Evolutionary conservation across 2,797 vertebrate species (phyloP).

Genomic region (Triplophysa bombifrons): DNA sequence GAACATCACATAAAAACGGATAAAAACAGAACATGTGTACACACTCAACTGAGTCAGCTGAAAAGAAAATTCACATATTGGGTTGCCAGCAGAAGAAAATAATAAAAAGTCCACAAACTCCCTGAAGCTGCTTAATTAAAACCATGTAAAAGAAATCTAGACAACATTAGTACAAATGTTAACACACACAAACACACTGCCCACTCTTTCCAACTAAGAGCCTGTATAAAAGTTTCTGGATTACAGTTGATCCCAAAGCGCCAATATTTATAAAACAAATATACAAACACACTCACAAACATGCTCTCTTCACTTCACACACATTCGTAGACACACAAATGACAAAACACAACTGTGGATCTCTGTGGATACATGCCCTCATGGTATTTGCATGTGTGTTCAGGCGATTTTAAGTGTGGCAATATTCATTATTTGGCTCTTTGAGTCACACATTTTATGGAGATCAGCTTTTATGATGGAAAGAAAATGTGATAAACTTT

Average conservation of each 20-base stretch:
- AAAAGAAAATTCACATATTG: neutral
- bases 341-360: no score
- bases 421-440: no score
- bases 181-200: conserved; percentile 19
- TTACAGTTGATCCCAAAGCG: neutral
- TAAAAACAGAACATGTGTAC: neutral
- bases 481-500: no score
- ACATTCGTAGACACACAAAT: no score
- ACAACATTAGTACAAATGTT: conserved; percentile 33
- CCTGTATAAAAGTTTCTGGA: neutral
- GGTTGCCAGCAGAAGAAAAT: neutral
- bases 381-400: no score
- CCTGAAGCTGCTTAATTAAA: conserved; percentile 31
- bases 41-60: no score
- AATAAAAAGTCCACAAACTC: conserved; percentile 1
- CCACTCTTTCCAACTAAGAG: neutral
- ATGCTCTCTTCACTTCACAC: neutral
- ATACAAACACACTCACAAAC: conserved; percentile 16
- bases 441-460: no score
- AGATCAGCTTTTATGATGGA: no score
- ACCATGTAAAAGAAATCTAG: conserved; percentile 19
- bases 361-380: no score
- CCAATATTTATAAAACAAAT: neutral
- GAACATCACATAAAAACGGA: neutral
- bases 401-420: no score